Evolutionary conservation across 2,888 invertebrate species (phyloP), one percentile per base, ranked within the genome.

Genomic region (Frankliniella fusca): DNA sequence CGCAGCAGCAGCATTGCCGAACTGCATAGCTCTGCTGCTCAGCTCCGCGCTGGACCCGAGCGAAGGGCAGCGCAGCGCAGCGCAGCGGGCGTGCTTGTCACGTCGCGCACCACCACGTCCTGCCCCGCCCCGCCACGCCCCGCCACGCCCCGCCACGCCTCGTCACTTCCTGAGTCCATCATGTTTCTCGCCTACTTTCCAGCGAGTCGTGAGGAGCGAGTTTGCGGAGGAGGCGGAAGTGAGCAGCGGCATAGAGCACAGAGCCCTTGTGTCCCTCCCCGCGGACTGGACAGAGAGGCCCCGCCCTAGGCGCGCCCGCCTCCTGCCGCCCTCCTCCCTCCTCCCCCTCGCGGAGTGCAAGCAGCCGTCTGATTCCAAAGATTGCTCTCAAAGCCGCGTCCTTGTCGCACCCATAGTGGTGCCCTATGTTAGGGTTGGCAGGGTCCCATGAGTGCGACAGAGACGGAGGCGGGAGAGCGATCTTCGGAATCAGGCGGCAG

Each of bases 111-210:
- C 38, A 38, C 38, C 38, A 38, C 38, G 38, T 38, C 38, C 27
- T 27, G 70, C 10, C 23, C 70, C 23, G 70, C 70, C 1, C 11
- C 10, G 70, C 70, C 70, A 11, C 70, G 70, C 12, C 70, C 23
- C 20, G 70, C 70, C 20, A 5, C 70, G 70, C 23, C 70, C 27
- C 9, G 9, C 70, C 23, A 61, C 12, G 70, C 23, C 70, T 70
- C 70, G 70, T 38, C 23, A 76, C 70, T 20, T 18, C n/a, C 61
- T 15, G 38, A 38, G 61, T 61, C 61, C 61, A n/a, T 61, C 61
- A 61, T 61, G 61, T 61, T 61, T 18, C 61, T 61, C 70, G 70
- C 70, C 70, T 76, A 76, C 70, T 76, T 76, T 76, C 70, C 70
- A 76, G 70, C 11, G 70, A 76, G 70, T 76, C 70, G 70, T 76